A percentile compares a stretch with the other conserved stretches of the same genome.
Evolutionary conservation across 2,888 invertebrate genomes (phyloP).

Genomic region (Ligdia adustata): DNA sequence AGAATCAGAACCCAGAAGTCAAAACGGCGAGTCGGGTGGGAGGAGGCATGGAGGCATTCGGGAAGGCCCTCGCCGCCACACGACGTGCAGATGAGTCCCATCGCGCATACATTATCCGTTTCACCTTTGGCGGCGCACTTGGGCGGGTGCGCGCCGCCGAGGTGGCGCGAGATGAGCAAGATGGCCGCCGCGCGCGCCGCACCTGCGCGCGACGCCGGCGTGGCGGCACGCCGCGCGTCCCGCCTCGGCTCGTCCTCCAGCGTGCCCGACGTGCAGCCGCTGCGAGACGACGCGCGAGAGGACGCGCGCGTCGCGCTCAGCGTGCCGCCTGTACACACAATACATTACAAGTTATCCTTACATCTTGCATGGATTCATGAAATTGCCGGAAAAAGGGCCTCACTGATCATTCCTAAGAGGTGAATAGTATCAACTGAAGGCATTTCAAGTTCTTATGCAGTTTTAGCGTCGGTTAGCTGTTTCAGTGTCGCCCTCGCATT

Average conservation of each 20-base stretch:
- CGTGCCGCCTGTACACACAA: slow-evolving; percentile 79
- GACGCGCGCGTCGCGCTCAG: slow-evolving; percentile 79
- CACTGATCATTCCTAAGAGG: too few relatives aligned
- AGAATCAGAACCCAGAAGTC: too few relatives aligned
- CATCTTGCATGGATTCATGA: too few relatives aligned
- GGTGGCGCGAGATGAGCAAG: slow-evolving; percentile 96
- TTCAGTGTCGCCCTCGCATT: too few relatives aligned
- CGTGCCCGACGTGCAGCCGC: slow-evolving; percentile 76
- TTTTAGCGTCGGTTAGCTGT: too few relatives aligned
- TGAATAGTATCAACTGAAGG: too few relatives aligned
- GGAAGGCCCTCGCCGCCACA: slow-evolving; percentile 50
- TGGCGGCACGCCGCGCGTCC: slow-evolving; percentile 85
- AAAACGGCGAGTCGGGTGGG: neutral
- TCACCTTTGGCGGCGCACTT: slow-evolving; percentile 85
- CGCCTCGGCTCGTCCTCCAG: slow-evolving; percentile 70
- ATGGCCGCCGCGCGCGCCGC: slow-evolving; percentile 96
- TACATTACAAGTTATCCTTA: neutral
- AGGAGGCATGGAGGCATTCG: slow-evolving; percentile 36
- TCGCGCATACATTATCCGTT: slow-evolving; percentile 82
- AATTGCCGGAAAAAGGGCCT: too few relatives aligned
- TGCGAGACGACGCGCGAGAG: slow-evolving; percentile 77
- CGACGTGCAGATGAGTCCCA: slow-evolving; percentile 76
- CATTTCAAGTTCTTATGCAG: too few relatives aligned
- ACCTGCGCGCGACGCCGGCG: slow-evolving; percentile 95
- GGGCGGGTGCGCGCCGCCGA: slow-evolving; percentile 84